These are phyloP conservation scores for Chrysodeixis includens DNA, from an alignment of 2,888 invertebrate species.

Conservation along the genomic window DNA sequence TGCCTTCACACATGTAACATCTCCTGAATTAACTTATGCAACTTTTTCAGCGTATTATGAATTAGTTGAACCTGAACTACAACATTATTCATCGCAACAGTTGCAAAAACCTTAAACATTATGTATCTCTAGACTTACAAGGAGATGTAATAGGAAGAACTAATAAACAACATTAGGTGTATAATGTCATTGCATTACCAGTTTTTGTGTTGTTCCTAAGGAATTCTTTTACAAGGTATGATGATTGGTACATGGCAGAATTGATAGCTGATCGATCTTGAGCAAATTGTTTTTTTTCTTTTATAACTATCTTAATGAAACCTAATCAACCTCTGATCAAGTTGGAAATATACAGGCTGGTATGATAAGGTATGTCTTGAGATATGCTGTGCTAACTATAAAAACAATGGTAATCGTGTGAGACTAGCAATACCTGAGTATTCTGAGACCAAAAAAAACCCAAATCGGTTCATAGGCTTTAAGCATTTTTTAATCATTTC, in stretches of 20 bases:
- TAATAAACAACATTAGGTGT: conserved; percentile 4
- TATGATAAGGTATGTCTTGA: too few species aligned
- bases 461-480: too few species aligned
- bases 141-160: not conserved
- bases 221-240: not conserved
- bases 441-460: too few species aligned
- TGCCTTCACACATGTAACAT: not conserved
- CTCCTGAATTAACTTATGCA: not conserved
- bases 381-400: too few species aligned
- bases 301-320: too few species aligned
- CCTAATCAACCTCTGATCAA: too few species aligned
- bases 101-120: not conserved
- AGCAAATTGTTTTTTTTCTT: too few species aligned
- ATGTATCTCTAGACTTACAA: not conserved
- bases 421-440: too few species aligned
- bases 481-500: too few species aligned
- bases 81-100: not conserved
- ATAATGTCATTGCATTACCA: not conserved
- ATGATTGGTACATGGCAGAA: not conserved
- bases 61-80: not conserved
- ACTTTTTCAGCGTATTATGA: not conserved
- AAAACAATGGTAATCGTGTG: too few species aligned
- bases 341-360: too few species aligned
- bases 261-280: too few species aligned
- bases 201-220: not conserved